Evolutionary conservation across 2,113 vertebrate genomes (phyloP).

Genomic region (Apaloderma vittatum): DNA sequence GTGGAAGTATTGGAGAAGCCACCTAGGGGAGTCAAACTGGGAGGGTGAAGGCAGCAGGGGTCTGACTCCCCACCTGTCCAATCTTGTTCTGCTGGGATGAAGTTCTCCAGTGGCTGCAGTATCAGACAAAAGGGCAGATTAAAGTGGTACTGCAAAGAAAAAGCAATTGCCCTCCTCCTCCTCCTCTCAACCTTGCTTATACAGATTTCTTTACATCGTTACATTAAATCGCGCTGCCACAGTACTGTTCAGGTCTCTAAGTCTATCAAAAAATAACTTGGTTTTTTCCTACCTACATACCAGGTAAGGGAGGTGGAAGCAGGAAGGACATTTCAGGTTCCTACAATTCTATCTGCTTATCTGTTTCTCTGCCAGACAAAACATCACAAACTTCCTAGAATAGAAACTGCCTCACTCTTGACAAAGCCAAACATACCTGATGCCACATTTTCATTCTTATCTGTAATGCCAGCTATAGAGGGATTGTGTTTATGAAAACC

Average conservation of each 20-base stretch:
- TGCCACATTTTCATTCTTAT: background rate
- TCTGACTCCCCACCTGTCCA: background rate
- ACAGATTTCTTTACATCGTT: background rate
- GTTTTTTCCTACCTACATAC: background rate
- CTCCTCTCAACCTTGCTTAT: background rate
- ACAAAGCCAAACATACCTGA: background rate
- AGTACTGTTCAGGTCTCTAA: background rate
- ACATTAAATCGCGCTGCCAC: background rate
- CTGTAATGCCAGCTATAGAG: background rate
- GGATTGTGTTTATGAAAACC: background rate
- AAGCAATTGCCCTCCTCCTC: background rate
- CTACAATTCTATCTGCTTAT: background rate
- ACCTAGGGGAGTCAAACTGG: rapidly evolving
- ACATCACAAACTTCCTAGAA: background rate
- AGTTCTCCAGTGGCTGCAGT: background rate
- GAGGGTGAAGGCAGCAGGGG: background rate
- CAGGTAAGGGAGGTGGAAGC: background rate
- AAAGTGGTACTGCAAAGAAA: background rate
- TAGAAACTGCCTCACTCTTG: background rate
- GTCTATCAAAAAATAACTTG: background rate
- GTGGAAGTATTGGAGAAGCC: too few species aligned
- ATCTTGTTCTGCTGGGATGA: background rate
- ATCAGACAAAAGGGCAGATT: background rate
- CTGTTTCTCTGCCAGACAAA: background rate
- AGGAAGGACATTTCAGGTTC: background rate